Conservation (phyloP, 2,797 vertebrate genomes). For the Chiroxiphia lanceolata region DNA sequence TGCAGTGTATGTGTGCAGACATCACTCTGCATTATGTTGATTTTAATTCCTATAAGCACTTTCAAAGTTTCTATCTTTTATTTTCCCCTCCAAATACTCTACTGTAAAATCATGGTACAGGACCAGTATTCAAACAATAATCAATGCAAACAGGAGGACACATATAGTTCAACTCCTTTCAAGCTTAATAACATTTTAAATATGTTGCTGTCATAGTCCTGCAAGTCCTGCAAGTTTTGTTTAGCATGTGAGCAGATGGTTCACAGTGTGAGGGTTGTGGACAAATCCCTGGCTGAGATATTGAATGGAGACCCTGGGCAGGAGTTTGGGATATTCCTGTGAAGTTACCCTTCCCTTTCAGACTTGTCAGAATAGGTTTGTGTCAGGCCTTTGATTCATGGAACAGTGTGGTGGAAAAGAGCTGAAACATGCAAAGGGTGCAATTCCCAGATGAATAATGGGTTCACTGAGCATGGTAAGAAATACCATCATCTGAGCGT, state of each 20-base stretch:
- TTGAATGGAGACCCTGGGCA: background rate
- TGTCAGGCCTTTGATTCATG: background rate
- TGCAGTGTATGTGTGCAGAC: fast-evolving
- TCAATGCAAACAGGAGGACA: background rate
- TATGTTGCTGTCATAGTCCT: background rate
- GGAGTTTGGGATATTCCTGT: background rate
- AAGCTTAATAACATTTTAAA: background rate
- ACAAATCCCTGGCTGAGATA: background rate
- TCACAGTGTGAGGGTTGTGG: background rate
- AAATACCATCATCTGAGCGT: background rate
- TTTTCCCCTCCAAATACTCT: background rate
- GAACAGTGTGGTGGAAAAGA: background rate
- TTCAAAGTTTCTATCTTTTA: background rate
- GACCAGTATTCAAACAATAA: background rate
- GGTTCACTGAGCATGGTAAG: background rate
- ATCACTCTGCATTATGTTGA: background rate
- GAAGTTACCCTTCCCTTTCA: background rate
- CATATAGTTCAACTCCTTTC: background rate
- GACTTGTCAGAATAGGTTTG: background rate
- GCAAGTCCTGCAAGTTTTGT: background rate
- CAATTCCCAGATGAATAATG: background rate
- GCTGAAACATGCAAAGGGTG: background rate
- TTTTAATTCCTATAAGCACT: background rate
- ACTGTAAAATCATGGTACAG: background rate
- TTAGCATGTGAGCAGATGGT: background rate